Base-by-base conservation (phyloP, 2,797 vertebrate species). In the Urosaurus nigricauda region DNA sequence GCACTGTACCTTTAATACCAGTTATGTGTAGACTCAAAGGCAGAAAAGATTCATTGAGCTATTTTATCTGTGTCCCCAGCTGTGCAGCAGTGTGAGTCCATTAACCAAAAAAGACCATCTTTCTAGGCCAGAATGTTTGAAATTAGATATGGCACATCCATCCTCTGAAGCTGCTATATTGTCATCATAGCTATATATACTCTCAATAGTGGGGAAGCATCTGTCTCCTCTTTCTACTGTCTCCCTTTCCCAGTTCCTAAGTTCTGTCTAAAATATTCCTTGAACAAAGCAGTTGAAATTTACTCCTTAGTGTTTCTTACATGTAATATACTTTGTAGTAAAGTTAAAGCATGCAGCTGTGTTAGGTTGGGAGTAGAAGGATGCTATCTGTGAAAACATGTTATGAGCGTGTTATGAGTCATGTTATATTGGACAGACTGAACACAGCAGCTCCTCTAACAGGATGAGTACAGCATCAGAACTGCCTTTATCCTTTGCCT, bases 121-220 rank as follows among this genome's bases (percentile, higher is more conserved):
- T 77, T 77, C 84, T 85, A 63, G 35, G 35, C 68, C 40, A 73
- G 73, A 84, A 53, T 53, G 43, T 71, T 71, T 56, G 47, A 84
- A 53, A 71, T 73, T 53, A 71, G 47, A 73, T 47, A 51, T 73
- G 83, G 37, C 19, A 71, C 32, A 51, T 53, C 68, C 47, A 84
- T 87, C 35, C 35, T 73, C 17, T n/a, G 24, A 81, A 60, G 12
- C 12, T 43, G 24, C 58, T 79, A 71, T 11, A 19, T 19, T 43
- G 60, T 3, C 81, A 58, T n/a, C 32, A 77, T 77, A 79, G 29
- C 29, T 79, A 53, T 51, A 53, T n/a, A 79, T 79, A 79, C 16
- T 79, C 47, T 79, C 47, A 82, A 16, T 26, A 40, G 21, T 63
- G 24, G 37, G 63, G 63, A 70, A n/a, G 2, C 13, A n/a, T 70